Evolutionary conservation across 1,140 invertebrate genomes (phyloP).

Genomic region (Megathymus violae): DNA sequence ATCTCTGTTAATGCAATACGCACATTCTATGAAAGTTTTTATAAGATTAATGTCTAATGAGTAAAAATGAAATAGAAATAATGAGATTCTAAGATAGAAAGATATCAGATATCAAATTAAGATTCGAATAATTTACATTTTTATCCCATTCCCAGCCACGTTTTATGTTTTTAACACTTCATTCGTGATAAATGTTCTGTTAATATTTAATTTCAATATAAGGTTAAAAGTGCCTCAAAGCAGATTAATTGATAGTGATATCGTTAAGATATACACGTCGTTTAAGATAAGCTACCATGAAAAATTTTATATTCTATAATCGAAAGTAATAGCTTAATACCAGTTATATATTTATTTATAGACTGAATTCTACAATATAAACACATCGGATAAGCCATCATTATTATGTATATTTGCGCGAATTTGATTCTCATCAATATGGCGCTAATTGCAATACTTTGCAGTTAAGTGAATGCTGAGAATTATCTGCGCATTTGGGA

Average conservation of each 20-base stretch:
- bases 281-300: slow-evolving; percentile 8
- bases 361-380: no score
- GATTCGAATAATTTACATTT: slow-evolving; percentile 14
- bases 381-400: no score
- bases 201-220: slow-evolving; percentile 16
- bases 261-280: slow-evolving; percentile 1
- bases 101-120: slow-evolving; percentile 12
- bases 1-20: slow-evolving; percentile 53
- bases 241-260: not conserved
- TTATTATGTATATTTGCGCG: no score
- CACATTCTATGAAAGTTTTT: slow-evolving; percentile 46
- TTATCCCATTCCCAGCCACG: not conserved
- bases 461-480: no score
- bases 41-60: slow-evolving; percentile 45
- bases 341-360: no score
- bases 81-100: slow-evolving; percentile 30
- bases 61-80: slow-evolving; percentile 43
- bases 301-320: not conserved
- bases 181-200: slow-evolving; percentile 7
- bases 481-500: no score
- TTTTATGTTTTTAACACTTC: slow-evolving; percentile 20
- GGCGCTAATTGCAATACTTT: no score
- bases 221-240: not conserved
- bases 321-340: slow-evolving; percentile 8
- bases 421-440: no score